A percentile compares a stretch with the other conserved stretches of the same genome.
phyloP scores from a whole-genome alignment of 2,113 vertebrate species.

The Malaclemys terrapin region DNA sequence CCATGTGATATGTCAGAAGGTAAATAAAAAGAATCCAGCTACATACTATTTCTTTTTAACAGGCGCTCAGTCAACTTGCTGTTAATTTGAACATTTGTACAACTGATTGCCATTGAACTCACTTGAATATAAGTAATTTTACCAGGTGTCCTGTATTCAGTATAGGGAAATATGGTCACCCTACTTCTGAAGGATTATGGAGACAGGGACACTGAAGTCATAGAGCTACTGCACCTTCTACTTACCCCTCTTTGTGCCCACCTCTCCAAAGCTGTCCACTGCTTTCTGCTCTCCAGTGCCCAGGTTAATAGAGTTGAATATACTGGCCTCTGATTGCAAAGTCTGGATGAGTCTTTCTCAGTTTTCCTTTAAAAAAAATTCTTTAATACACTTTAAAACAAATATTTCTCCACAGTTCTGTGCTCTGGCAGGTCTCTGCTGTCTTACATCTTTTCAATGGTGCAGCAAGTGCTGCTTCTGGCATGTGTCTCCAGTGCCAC shows the following conservation, averaged over 20 bases:
- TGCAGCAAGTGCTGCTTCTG: background rate
- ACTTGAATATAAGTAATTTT: no score
- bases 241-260: background rate
- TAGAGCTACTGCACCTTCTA: background rate
- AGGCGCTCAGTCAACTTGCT: no score
- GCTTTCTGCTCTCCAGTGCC: background rate
- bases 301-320: slow-evolving; percentile 11
- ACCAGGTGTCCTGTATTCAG: no score
- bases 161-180: no score
- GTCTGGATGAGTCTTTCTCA: background rate
- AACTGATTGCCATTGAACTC: no score
- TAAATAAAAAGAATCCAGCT: no score
- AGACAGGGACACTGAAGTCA: background rate
- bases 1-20: no score
- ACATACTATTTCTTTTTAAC: no score
- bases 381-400: background rate
- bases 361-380: slow-evolving; percentile 13
- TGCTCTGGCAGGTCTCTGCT: background rate
- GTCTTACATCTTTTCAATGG: background rate
- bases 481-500: background rate
- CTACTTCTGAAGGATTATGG: background rate
- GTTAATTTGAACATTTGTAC: no score
- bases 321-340: background rate
- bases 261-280: background rate
- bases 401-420: slow-evolving; percentile 9